Conservation (phyloP, 2,888 invertebrate genomes). For the Amiota mariae region DNA sequence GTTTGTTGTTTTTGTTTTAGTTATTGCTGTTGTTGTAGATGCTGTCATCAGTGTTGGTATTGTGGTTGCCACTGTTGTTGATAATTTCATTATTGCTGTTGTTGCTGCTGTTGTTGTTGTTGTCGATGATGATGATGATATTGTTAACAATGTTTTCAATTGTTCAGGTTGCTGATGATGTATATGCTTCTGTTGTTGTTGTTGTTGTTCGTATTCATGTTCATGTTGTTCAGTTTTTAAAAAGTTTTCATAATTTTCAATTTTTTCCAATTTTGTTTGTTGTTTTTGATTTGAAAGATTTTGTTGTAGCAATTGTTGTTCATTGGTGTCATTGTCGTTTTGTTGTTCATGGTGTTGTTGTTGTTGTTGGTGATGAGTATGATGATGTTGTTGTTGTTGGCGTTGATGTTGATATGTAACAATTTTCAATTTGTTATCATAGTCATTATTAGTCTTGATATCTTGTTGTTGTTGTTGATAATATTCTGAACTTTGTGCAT, state of each 20-base stretch:
- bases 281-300: constrained; percentile 68
- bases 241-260: constrained; percentile 70
- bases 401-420: constrained; percentile 65
- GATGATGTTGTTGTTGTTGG: constrained; percentile 49
- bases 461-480: constrained; percentile 3
- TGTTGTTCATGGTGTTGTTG: constrained; percentile 42
- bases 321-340: constrained; percentile 45
- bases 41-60: constrained; percentile 35
- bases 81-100: constrained; percentile 35
- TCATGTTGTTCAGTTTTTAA: constrained; percentile 59
- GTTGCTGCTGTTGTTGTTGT: constrained; percentile 42
- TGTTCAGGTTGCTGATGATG: constrained; percentile 40
- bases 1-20: constrained; percentile 16
- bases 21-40: constrained; percentile 33
- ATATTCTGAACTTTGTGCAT: constrained; percentile 40
- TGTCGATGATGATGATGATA: constrained; percentile 37
- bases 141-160: constrained; percentile 21
- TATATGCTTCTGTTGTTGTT: constrained; percentile 18
- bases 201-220: constrained; percentile 47
- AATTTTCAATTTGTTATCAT: constrained; percentile 68
- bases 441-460: constrained; percentile 54
- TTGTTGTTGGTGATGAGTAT: constrained; percentile 54
- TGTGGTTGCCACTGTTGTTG: constrained; percentile 28
- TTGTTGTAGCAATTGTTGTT: constrained; percentile 62
- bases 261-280: constrained; percentile 71